A percentile compares a stretch with the other conserved stretches of the same genome.
phyloP scores from a whole-genome alignment of 2,113 vertebrate genomes.

The Ardeotis arabs region DNA sequence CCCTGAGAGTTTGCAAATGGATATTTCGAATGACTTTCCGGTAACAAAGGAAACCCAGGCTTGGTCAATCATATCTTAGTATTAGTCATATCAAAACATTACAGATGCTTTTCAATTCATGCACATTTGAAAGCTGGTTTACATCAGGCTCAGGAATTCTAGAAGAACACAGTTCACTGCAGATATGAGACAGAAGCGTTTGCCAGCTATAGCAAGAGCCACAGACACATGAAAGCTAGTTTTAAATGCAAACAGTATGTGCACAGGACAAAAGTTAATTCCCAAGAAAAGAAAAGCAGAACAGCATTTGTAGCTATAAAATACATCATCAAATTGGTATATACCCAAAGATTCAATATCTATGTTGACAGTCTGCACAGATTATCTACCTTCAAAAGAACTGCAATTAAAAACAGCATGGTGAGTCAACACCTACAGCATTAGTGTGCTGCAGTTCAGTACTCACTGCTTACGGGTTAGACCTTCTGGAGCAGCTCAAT shows the following conservation, averaged over 20 bases:
- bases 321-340: background rate
- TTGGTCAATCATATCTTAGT: background rate
- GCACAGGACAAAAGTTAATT: conserved; percentile 2
- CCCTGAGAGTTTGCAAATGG: background rate
- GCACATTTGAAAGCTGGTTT: conserved; percentile 30
- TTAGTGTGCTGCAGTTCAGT: conserved; percentile 33
- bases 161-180: background rate
- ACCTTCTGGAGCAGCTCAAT: conserved; percentile 40
- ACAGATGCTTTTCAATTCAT: conserved; percentile 16
- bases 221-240: conserved; percentile 1
- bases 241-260: conserved; percentile 18
- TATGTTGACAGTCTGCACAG: background rate
- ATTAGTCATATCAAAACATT: conserved; percentile 5
- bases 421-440: conserved; percentile 50
- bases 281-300: conserved; percentile 6
- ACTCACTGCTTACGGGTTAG: conserved; percentile 49
- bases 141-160: conserved; percentile 9
- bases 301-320: background rate
- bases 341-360: background rate
- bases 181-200: background rate
- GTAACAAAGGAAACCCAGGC: background rate
- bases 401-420: conserved; percentile 33
- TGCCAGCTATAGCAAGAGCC: conserved; percentile 21
- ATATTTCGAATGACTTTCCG: background rate
- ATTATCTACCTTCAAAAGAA: conserved; percentile 33